Evolutionary conservation across 2,888 invertebrate genomes (phyloP), one percentile per base, ranked within the genome.

Genomic region (Nasonovia ribisnigri): DNA sequence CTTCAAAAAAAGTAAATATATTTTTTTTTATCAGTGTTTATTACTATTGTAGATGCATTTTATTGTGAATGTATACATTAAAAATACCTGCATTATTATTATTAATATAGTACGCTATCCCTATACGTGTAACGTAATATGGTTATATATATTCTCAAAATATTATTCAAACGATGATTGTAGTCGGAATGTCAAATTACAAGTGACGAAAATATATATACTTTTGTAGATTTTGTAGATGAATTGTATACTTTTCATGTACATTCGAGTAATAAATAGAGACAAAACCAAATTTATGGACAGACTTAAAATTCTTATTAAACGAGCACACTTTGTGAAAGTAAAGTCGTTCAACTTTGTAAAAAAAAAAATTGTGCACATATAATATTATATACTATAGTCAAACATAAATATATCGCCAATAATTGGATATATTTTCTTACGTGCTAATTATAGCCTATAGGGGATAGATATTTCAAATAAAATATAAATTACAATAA

Each of bases 231-330:
- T 91, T 91, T 16, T 29, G 29, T 16, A 84, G 84, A 57, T 86
- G 86, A 86, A 86, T 91, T 86, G 11, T 57, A 91, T 36, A 24
- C 54, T 86, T 54, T 91, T n/a, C 84, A 20, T 29, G 57, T 57
- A 67, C n/a, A 26, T 92, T 26, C 10, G 48, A 24, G 51, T 88
- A 42, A 92, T 88, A 88, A 88, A 92, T 92, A 42, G 42, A 8
- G 87, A 88, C 67, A 51, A 92, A 88, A 88, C 48, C 87, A 20
- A 92, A 92, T 92, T 92, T 88, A 92, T 20, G 88, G 67, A 26
- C 48, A 48, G 13, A 48, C 20, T 11, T 84, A 91, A 84, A 54
- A 54, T 57, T 48, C 54, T 90, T 90, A 90, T 67, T 90, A 77
- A 77, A 57, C 46, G 86, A 36, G n/a, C 42, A 57, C 46, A 57